These are phyloP conservation scores for Sympetrum striolatum DNA, from an alignment of 2,888 invertebrate genomes.

Conservation along the genomic window DNA sequence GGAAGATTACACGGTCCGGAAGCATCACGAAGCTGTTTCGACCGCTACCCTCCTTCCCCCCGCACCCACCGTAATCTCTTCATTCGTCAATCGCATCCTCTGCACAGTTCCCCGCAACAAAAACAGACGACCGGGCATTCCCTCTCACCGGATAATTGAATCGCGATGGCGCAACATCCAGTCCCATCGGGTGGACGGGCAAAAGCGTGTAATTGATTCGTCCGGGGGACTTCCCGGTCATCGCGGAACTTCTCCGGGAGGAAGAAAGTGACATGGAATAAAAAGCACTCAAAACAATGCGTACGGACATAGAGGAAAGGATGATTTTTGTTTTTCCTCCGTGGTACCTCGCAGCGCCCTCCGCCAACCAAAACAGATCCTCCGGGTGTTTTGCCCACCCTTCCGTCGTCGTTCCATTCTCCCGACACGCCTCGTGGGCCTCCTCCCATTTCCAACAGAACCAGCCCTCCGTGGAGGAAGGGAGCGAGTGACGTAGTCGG, in stretches of 20 bases:
- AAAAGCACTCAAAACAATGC: not conserved
- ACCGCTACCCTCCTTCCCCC: too few species aligned
- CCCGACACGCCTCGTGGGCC: not conserved
- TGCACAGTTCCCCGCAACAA: not conserved
- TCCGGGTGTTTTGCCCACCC: not conserved
- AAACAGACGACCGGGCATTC: not conserved
- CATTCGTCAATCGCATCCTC: not conserved
- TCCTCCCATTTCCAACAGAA: not conserved
- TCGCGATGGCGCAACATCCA: not conserved
- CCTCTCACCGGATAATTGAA: not conserved
- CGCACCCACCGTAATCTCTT: not conserved
- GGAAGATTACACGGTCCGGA: too few species aligned
- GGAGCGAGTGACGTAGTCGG: not conserved
- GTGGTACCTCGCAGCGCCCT: not conserved
- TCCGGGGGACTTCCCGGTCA: not conserved
- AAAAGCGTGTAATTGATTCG: not conserved
- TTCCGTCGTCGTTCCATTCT: not conserved
- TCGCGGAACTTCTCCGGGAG: not conserved
- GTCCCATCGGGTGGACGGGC: not conserved
- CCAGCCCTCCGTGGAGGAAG: not conserved
- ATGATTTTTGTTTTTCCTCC: not conserved
- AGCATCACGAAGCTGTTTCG: too few species aligned
- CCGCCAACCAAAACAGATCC: slow-evolving; percentile 1
- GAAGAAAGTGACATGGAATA: not conserved
- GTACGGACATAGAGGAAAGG: not conserved